phyloP scores from a whole-genome alignment of 92 coral and sea anemone genomes.

The Porites rus region DNA sequence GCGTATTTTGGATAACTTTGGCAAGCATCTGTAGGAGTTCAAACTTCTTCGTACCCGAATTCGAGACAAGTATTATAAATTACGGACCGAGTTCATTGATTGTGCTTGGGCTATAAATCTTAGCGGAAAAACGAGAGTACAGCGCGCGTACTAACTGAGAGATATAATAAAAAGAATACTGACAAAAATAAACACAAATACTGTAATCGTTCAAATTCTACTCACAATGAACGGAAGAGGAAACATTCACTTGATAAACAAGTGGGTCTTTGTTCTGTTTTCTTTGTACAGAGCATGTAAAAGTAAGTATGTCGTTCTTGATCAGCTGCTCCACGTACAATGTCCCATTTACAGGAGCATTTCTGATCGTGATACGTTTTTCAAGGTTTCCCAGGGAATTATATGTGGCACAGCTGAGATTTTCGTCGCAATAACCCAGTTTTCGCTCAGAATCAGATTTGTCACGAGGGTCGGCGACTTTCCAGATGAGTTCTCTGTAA shows the following conservation, averaged over 20 bases:
- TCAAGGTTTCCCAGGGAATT: not conserved
- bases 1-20: too few relatives aligned
- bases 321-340: not conserved
- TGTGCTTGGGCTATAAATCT: too few relatives aligned
- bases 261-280: not conserved
- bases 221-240: conserved; percentile 2
- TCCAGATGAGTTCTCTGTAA: not conserved
- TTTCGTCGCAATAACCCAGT: not conserved
- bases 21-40: too few relatives aligned
- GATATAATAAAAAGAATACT: not conserved
- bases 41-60: too few relatives aligned
- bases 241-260: not conserved
- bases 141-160: too few relatives aligned
- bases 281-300: not conserved
- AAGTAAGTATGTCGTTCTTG: not conserved
- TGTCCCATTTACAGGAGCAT: not conserved
- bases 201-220: not conserved
- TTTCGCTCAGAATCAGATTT: not conserved
- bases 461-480: not conserved
- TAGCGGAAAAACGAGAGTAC: too few relatives aligned
- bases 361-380: not conserved
- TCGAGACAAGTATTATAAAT: too few relatives aligned
- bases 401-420: not conserved
- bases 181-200: not conserved
- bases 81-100: too few relatives aligned